Evolutionary conservation across 2,797 vertebrate genomes (phyloP).

Genomic region (Momotus momota): DNA sequence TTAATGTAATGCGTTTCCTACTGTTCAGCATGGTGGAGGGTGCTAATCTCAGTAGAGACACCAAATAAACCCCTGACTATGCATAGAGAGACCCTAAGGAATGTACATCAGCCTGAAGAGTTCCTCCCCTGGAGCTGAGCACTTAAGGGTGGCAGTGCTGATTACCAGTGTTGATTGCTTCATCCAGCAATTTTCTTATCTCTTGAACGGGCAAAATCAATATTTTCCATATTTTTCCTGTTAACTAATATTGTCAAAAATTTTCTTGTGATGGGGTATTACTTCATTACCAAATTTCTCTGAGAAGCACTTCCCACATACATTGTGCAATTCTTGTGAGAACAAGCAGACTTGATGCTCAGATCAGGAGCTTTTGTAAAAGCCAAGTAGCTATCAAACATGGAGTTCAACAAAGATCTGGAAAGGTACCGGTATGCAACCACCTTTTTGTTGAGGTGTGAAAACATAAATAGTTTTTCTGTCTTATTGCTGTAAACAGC

Average conservation of each 20-base stretch:
- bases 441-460: neutral
- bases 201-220: constrained; percentile 17
- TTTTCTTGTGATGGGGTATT: neutral
- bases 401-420: neutral
- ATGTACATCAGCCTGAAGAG: neutral
- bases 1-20: neutral
- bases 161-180: neutral
- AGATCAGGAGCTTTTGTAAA: neutral
- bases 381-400: neutral
- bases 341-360: neutral
- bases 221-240: neutral
- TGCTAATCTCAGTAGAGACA: neutral
- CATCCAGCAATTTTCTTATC: constrained; percentile 25
- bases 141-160: neutral
- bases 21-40: neutral
- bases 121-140: neutral
- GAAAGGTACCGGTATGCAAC: neutral
- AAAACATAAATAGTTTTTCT: neutral
- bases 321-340: neutral
- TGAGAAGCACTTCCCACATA: neutral
- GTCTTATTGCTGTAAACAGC: neutral
- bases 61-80: neutral
- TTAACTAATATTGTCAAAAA: neutral
- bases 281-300: neutral
- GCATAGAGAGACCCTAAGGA: neutral